A percentile compares a stretch with the other conserved stretches of the same genome.
These are phyloP conservation scores for Rhizomys pruinosus DNA, from an alignment of 2,113 vertebrate genomes.

Conservation along the genomic window DNA sequence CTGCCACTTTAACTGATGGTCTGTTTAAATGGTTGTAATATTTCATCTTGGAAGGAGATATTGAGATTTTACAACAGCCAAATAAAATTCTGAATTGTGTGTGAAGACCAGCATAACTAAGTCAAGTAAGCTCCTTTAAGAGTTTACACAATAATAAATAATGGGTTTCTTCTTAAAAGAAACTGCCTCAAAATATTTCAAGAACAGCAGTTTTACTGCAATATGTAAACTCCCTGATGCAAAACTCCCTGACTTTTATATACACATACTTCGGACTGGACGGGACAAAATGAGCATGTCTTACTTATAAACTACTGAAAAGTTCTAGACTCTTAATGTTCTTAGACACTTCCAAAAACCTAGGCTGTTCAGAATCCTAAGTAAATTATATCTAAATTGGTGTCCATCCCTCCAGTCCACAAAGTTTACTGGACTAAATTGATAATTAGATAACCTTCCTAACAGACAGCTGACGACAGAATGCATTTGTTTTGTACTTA, in stretches of 20 bases:
- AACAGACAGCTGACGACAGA: background rate
- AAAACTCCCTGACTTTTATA: background rate
- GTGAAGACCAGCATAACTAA: background rate
- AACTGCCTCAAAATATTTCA: constrained; percentile 58
- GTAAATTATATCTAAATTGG: background rate
- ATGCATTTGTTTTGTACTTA: constrained; percentile 64
- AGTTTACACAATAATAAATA: constrained; percentile 7
- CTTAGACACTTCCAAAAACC: constrained; percentile 29
- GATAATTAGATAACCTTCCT: background rate
- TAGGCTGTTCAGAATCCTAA: constrained; percentile 31
- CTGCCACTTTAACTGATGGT: background rate
- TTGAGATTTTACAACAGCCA: background rate
- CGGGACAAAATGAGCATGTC: background rate
- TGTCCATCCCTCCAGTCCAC: background rate
- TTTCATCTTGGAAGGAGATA: background rate
- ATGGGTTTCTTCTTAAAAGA: constrained; percentile 22
- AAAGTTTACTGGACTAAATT: background rate
- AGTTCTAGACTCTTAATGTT: background rate
- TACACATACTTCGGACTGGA: background rate
- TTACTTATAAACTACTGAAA: constrained; percentile 37
- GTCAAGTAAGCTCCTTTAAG: background rate
- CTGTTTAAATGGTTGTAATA: background rate
- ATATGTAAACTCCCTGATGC: background rate
- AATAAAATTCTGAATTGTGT: constrained; percentile 3
- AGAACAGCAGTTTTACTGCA: background rate